A percentile compares a stretch with the other conserved stretches of the same genome.
These are phyloP conservation scores for Caenorhabditis parvicauda DNA, from an alignment of 2,888 invertebrate species.

Conservation along the genomic window DNA sequence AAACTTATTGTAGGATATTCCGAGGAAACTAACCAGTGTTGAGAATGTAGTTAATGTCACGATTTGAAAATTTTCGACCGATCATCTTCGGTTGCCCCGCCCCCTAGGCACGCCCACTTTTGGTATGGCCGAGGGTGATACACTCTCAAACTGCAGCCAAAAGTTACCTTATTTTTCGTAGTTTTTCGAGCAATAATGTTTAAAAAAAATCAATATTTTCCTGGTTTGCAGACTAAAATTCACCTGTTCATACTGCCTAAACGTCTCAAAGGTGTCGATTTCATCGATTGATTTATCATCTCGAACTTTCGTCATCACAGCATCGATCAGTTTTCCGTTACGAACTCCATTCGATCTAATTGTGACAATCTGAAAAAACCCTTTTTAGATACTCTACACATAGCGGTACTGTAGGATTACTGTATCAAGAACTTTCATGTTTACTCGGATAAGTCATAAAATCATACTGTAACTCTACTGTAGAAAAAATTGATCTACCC, in stretches of 20 bases:
- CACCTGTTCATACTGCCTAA: conserved; percentile 39
- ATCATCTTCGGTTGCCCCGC: too few species aligned
- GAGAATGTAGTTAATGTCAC: too few species aligned
- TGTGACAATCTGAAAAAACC: conserved; percentile 47
- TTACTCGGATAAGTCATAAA: neutral
- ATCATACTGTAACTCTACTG: too few species aligned
- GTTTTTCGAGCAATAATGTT: too few species aligned
- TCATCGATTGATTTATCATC: conserved; percentile 47
- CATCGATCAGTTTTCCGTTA: conserved; percentile 51
- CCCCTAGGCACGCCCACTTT: too few species aligned
- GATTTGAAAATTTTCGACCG: too few species aligned
- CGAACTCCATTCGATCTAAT: conserved; percentile 53
- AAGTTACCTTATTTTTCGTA: neutral
- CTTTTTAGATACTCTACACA: neutral
- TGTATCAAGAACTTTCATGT: neutral
- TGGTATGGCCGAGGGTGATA: too few species aligned
- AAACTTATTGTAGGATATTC: too few species aligned
- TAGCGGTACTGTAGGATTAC: neutral
- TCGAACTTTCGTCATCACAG: conserved; percentile 45
- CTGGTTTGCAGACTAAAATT: too few species aligned
- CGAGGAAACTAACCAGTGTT: too few species aligned
- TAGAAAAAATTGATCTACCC: too few species aligned
- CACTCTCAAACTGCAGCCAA: conserved; percentile 12
- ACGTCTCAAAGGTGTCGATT: conserved; percentile 34
- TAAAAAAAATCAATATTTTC: too few species aligned